Conservation (phyloP, 2,888 invertebrate species). For the Epinotia demarniana region DNA sequence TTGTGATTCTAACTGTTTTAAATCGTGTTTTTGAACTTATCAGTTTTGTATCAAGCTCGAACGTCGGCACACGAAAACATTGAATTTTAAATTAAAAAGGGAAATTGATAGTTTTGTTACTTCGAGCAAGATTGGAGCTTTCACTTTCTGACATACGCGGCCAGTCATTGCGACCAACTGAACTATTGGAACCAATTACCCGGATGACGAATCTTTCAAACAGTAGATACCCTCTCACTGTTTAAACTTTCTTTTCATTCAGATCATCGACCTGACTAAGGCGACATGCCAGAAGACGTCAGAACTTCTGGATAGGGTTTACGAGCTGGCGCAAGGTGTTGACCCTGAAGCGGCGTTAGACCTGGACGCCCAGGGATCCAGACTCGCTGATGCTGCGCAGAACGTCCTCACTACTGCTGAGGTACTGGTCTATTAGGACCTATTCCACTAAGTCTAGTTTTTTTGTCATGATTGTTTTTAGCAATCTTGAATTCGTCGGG, state of each 20-base stretch:
- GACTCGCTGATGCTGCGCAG: constrained; percentile 58
- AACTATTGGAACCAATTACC: too few species aligned
- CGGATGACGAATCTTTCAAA: too few species aligned
- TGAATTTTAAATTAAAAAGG: too few species aligned
- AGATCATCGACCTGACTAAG: constrained; percentile 55
- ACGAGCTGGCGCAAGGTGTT: constrained; percentile 52
- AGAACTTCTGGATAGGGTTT: constrained; percentile 54
- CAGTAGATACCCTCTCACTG: too few species aligned
- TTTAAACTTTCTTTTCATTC: not conserved
- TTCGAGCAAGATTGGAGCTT: too few species aligned
- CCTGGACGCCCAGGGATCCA: constrained; percentile 52
- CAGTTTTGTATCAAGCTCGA: too few species aligned
- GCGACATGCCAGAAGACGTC: constrained; percentile 56
- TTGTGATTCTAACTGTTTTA: not conserved
- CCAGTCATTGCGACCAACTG: too few species aligned
- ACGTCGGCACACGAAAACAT: too few species aligned
- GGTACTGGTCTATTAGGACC: constrained; percentile 49
- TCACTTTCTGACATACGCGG: too few species aligned
- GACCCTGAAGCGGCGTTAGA: constrained; percentile 49
- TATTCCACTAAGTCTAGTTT: not conserved
- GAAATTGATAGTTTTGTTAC: too few species aligned
- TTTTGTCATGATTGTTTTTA: too few species aligned
- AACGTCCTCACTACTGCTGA: constrained; percentile 58
- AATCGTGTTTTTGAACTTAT: not conserved
- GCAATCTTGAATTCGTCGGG: too few species aligned